phyloP scores from a whole-genome alignment of 2,888 invertebrate genomes.

The Anarsia innoxiella region DNA sequence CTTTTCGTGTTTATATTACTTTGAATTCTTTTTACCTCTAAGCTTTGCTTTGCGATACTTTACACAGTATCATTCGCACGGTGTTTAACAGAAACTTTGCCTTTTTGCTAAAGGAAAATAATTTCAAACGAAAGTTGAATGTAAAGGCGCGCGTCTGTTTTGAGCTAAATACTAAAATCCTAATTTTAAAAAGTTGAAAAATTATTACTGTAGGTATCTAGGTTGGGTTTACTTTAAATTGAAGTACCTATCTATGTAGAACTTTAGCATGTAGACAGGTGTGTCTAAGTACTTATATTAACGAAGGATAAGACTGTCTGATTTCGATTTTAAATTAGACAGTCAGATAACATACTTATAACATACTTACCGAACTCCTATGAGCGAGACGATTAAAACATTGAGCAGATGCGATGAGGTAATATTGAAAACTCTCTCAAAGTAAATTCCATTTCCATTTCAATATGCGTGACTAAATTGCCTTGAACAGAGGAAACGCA shows the following conservation, averaged over 20 bases:
- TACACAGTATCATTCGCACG: conserved; percentile 48
- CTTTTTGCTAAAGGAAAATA: conserved; percentile 18
- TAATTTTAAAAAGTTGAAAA: no score
- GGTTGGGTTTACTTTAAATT: no score
- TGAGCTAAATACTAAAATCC: no score
- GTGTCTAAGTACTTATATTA: no score
- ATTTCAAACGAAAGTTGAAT: neutral
- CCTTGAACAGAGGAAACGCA: conserved; percentile 46
- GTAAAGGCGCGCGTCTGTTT: no score
- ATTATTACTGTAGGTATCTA: no score
- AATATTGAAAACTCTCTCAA: conserved; percentile 35
- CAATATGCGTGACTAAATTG: conserved; percentile 51
- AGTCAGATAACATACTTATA: no score
- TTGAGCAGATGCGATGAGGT: conserved; percentile 9
- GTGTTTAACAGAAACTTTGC: conserved; percentile 35
- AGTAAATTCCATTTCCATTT: conserved; percentile 48
- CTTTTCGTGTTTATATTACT: conserved; percentile 70
- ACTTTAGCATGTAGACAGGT: no score
- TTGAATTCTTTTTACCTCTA: conserved; percentile 64
- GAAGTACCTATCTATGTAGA: no score
- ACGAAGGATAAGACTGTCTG: no score
- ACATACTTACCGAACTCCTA: no score
- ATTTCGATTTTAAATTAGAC: no score
- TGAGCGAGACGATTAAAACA: conserved; percentile 4
- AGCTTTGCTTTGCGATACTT: conserved; percentile 57